Evolutionary conservation across 2,888 invertebrate genomes (phyloP), one percentile per base, ranked within the genome.

Genomic region (Brassicogethes aeneus): DNA sequence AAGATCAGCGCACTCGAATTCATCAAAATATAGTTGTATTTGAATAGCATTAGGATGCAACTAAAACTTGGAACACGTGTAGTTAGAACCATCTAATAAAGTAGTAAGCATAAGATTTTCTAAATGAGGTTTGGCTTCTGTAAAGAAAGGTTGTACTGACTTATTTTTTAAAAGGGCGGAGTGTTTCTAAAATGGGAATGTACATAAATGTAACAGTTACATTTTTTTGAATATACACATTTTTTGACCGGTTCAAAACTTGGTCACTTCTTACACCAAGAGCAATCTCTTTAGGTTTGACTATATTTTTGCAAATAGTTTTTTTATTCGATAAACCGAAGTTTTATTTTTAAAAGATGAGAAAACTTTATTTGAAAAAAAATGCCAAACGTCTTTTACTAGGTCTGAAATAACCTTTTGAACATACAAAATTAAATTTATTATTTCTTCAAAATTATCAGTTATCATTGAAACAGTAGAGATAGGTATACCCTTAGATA

Each of bases 1-100:
- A 52, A 34, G 53, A 15, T 51, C 49, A 30, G 39, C 30, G 5
- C 40, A 44, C 44, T 52, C 49, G 38, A 52, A 47, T n/a, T 52
- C 47, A 42, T 49, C 50, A 32, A 40, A 48, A 40, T 46, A 51
- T 13, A 41, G 2, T 30, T 36, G 36, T 16, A 36, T 8, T 36
- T 36, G 15, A 13, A 16, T 36, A 7, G 23, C 23, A 23, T 23
- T 23, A 7, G 23, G 23, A 23, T 23, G 5, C 10, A 7, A 5
- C 23, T 23, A 10, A 23, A 23, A 23, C 5, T 7, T 7, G 10
- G 23, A 5, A 23, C 10, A 7, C 23, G 5, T 23, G 10, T 23
- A 23, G 23, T 23, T 7, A 7, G 5, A 5, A 23, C 23, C 23
- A 10, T 23, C 23, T 7, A 23, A 23, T 7, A 23, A 7, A 5